These are phyloP conservation scores for Erebia aethiops DNA, from an alignment of 2,888 invertebrate species.

Conservation along the genomic window DNA sequence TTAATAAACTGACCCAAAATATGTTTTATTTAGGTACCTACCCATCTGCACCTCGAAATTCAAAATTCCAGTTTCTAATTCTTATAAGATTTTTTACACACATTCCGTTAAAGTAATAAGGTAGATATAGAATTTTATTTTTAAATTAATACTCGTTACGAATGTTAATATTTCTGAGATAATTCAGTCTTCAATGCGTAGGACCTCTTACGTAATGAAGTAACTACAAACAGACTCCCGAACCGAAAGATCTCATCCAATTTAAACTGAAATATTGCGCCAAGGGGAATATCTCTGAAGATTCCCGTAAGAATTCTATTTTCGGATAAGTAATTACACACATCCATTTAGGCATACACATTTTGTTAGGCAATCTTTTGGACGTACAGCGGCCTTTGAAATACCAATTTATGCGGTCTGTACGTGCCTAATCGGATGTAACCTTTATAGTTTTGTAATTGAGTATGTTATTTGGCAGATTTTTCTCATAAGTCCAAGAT, in stretches of 20 bases:
- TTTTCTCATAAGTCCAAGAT: slow-evolving; percentile 4
- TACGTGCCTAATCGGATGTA: slow-evolving; percentile 19
- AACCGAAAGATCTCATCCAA: slow-evolving; percentile 52
- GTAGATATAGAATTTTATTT: no score
- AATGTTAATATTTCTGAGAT: slow-evolving; percentile 3
- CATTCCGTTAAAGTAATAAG: no score
- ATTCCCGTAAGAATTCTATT: slow-evolving; percentile 39
- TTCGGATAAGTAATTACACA: slow-evolving; percentile 41
- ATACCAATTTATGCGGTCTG: slow-evolving; percentile 21
- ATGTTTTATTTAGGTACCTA: no score
- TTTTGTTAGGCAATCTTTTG: slow-evolving; percentile 34
- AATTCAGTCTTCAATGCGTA: neutral
- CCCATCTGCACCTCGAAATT: no score
- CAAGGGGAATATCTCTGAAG: slow-evolving; percentile 36
- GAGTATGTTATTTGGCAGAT: slow-evolving; percentile 7
- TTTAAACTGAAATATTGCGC: slow-evolving; percentile 51
- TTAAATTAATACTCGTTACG: no score
- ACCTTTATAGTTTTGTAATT: slow-evolving; percentile 21
- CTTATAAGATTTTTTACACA: no score
- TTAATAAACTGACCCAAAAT: no score
- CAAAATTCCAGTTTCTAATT: no score
- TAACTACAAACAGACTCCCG: slow-evolving; percentile 50
- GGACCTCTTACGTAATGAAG: slow-evolving; percentile 29
- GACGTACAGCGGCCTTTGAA: slow-evolving; percentile 24
- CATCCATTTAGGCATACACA: slow-evolving; percentile 39